Base-by-base conservation (phyloP, 2,888 invertebrate species). In the Tetanocera ferruginea region DNA sequence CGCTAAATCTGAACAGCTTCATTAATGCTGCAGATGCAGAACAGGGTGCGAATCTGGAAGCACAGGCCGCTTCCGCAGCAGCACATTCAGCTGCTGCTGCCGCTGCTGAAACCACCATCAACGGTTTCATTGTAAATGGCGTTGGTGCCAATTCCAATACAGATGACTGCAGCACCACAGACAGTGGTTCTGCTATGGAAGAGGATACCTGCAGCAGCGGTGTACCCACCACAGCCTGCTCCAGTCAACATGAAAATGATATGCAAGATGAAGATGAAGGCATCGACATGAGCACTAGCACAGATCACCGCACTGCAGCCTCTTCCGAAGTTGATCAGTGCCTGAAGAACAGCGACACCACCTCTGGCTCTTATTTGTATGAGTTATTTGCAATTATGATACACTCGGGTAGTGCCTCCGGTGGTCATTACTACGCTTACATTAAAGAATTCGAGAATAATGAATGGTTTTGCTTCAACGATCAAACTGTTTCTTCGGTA, bases 311-410 rank as follows among this genome's bases (percentile, higher is more conserved):
- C 66, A 84, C 82, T 11, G 82, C 80, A 37, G 79, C 81, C 5
- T 85, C 84, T 67, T 84, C 85, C 49, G 85, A 85, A 14, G 81
- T 82, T 4, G 83, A 84, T 23, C 85, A 86, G 43, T 80, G 83
- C 5, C 69, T 83, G 1, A 87, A 88, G 55, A 85, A 85, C 76
- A 89, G 90, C 76, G 66, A 66, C 19, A 31, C 19, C 11, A 11
- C 67, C 6, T 88, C 90, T 76, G 95, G 95, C 2, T 95, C 95
- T 0, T 95, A 94, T 88, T 90, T 93, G 66, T 97, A 97, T 88
- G 96, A 97, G 88, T 90, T 97, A 51, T 97, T 96, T 88, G 95
- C 96, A 23, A 96, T 97, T 81, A 96, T 97, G 96, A 95, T 97
- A 77, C 97, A 97, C 90, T 95, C 96, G 31, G 97, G 97, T 14